Base-by-base conservation (phyloP, 2,888 invertebrate genomes). In the Syrphus vitripennis region DNA sequence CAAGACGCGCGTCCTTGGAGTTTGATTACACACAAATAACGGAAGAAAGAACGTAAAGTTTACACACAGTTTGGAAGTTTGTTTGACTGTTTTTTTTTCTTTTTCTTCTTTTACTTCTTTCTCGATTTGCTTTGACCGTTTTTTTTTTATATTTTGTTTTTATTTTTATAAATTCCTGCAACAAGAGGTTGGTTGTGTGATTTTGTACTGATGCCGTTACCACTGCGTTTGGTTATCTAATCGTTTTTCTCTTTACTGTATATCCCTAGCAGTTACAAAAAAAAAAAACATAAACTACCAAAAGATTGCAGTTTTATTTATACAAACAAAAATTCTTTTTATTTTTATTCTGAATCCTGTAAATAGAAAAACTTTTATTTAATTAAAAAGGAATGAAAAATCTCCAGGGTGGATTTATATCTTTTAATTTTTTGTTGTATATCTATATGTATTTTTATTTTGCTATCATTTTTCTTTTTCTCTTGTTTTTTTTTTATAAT, bases 1-100 rank as follows among this genome's bases (percentile, higher is more conserved):
- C 72, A 84, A 81, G 65, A 63, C 84, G 69, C 71, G 67, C 81
- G 84, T 84, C 84, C 84, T 84, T 84, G 84, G 84, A 72, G 81
- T 84, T 81, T 84, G 76, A 80, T 80, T 81, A 84, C 76, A 84
- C 61, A 77, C 71, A 61, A 80, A 72, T 76, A 77, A 69, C 77
- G 76, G 70, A 59, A 67, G 67, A 45, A 45, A 72, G 48, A 77
- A 53, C 80, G 71, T 72, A 76, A 77, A 80, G 61, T 81, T 84
- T 84, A 81, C 76, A 84, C 61, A 81, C 76, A 80, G 76, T 77
- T 80, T 81, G 70, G 24, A 34, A 69, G 67, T 76, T 83, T 71
- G 12, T 57, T 50, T 67, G 67, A 50, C 24, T 34, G 24, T 37
- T 50, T 50, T 50, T 67, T 48, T 10, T 57, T 69, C 19, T 16